Evolutionary conservation across 2,113 vertebrate genomes (phyloP).

Genomic region (Brevimyrus niger): DNA sequence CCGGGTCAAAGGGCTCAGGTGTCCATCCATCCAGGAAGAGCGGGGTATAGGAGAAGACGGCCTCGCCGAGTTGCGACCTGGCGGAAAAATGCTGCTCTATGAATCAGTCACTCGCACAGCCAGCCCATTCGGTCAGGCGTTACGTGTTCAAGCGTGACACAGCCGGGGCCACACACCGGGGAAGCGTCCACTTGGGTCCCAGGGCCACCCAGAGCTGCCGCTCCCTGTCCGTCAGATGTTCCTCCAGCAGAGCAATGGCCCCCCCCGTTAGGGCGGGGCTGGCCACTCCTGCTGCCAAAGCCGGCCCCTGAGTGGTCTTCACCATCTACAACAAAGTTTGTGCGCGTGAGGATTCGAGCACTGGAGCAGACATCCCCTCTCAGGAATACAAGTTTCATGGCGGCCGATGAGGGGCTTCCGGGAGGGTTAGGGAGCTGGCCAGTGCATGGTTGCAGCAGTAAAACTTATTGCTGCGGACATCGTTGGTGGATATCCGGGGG

Average conservation of each 20-base stretch:
- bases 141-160: too few relatives aligned
- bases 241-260: constrained; percentile 60
- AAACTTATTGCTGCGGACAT: too few relatives aligned
- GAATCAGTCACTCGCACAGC: constrained; percentile 1
- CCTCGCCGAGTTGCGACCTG: constrained; percentile 54
- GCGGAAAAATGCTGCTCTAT: background rate
- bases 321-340: constrained; percentile 55
- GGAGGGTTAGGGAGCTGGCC: too few relatives aligned
- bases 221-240: constrained; percentile 58
- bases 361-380: background rate
- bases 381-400: too few relatives aligned
- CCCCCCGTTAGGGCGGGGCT: constrained; percentile 69
- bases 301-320: constrained; percentile 64
- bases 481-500: too few relatives aligned
- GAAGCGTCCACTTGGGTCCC: constrained; percentile 68
- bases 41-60: constrained; percentile 57
- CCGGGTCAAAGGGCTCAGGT: constrained; percentile 44
- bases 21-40: constrained; percentile 72
- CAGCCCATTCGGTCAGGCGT: background rate
- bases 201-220: constrained; percentile 66
- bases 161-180: constrained; percentile 28
- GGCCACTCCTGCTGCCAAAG: constrained; percentile 51
- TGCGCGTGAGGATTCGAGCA: background rate
- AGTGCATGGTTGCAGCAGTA: too few relatives aligned
- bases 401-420: too few relatives aligned